Evolutionary conservation across 2,113 vertebrate species (phyloP), one percentile per base, ranked within the genome.

Genomic region (Neogobius melanostomus): DNA sequence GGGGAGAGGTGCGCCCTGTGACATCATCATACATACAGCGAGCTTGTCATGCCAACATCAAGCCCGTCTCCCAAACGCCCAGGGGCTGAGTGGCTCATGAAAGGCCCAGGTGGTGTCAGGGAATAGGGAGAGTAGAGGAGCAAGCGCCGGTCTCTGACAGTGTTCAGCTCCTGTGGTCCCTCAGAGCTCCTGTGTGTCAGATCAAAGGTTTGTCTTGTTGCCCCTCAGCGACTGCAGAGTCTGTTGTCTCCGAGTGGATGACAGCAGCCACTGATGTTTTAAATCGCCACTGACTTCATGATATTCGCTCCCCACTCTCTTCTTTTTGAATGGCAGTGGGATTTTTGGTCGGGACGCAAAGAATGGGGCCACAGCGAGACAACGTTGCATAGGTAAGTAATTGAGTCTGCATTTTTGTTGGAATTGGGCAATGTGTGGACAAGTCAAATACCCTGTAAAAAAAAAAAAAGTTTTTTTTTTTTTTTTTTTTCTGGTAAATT

Each of bases 181-280:
- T 50, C 1, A 45, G 71, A 72, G 80, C 85, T 88, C 65, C 86
- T 81, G 87, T 90, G 82, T 61, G 75, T 70, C 81, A 75, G 67
- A 92, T 93, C 90, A 92, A 92, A 92, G 89, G 62, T 8, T 64
- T 8, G 67, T 65, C 74, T 92, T 64, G 85, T 86, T 86, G 88
- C 87, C 90, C 88, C 85, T 77, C 84, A 89, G 87, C 87, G 2
- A 82, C 69, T 60, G 46, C 49, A 16, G 64, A 71, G 79, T 61
- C 66, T 28, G 7, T 67, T 82, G 67, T 73, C 72, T 76, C 82
- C 73, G 59, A 64, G 79, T 75, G 52, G 75, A 36, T 85, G 87
- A 90, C 87, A 91, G 88, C 81, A 74, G 67, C 71, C 74, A 63
- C 64, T 90, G 90, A 91, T 72, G 85, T 82, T 90, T 85, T 85